These are phyloP conservation scores for Plodia interpunctella DNA, from an alignment of 1,140 invertebrate genomes.

Conservation along the genomic window DNA sequence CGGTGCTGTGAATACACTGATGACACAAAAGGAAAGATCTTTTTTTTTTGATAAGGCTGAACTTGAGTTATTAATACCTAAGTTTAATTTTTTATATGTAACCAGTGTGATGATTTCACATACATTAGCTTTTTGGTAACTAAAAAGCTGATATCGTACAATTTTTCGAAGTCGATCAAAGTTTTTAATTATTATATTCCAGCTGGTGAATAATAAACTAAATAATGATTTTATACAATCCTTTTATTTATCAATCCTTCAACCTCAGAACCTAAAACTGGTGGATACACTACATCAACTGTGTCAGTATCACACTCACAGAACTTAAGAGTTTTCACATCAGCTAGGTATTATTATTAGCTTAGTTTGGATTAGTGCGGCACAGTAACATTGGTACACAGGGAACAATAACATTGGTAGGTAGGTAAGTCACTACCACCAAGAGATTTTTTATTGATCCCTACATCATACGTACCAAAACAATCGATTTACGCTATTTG, in stretches of 20 bases:
- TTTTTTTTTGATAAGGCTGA: slow-evolving; percentile 75
- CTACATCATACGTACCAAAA: no score
- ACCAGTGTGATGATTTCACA: slow-evolving; percentile 54
- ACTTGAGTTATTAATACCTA: slow-evolving; percentile 61
- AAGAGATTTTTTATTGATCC: no score
- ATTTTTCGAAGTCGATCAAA: slow-evolving; percentile 69
- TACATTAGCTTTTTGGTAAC: slow-evolving; percentile 50
- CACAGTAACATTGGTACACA: no score
- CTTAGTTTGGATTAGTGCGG: no score
- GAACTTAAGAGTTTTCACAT: no score
- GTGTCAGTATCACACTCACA: no score
- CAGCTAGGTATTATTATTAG: no score
- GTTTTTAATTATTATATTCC: slow-evolving; percentile 70
- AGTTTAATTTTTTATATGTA: slow-evolving; percentile 69
- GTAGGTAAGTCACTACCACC: no score
- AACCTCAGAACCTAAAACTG: no score
- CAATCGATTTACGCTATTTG: no score
- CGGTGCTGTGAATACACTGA: slow-evolving; percentile 55
- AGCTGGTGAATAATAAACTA: slow-evolving; percentile 68
- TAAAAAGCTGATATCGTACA: slow-evolving; percentile 56
- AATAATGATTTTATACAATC: slow-evolving; percentile 51
- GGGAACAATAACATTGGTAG: no score
- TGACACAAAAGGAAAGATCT: slow-evolving; percentile 69
- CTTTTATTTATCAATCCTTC: slow-evolving; percentile 22
- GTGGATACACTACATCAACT: no score